A percentile compares a stretch with the other conserved stretches of the same genome.
phyloP scores from a whole-genome alignment of 1,140 invertebrate genomes.

The Calliphora vicina region DNA sequence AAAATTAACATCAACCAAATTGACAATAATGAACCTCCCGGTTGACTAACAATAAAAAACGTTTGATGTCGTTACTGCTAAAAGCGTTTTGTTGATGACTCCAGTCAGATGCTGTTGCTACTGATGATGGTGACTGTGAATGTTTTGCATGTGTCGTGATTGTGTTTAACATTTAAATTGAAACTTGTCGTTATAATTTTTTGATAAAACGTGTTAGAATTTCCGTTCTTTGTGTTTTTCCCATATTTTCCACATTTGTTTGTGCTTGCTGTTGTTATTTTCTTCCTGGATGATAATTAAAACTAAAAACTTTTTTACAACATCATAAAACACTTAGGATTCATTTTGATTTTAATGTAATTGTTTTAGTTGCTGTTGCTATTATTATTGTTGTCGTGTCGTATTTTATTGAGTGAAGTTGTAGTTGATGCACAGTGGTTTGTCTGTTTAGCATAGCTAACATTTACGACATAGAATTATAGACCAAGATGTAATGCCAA shows the following conservation, averaged over 20 bases:
- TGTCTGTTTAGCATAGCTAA: background rate
- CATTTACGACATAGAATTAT: too few species aligned
- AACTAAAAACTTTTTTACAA: background rate
- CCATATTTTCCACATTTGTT: background rate
- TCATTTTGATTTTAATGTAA: constrained; percentile 1
- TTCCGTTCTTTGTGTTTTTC: background rate
- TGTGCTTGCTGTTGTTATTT: background rate
- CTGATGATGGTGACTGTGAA: background rate
- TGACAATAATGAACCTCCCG: background rate
- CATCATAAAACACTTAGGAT: constrained; percentile 6
- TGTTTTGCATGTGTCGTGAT: background rate
- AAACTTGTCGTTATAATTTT: background rate
- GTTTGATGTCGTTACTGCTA: background rate
- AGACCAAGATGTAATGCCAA: too few species aligned
- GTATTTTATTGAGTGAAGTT: background rate
- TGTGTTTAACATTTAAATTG: constrained; percentile 2
- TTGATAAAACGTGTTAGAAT: background rate
- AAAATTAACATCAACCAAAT: background rate
- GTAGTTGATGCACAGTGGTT: background rate
- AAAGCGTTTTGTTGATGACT: background rate
- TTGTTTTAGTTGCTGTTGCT: background rate
- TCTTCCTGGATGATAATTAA: background rate
- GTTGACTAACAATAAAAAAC: background rate
- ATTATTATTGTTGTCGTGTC: background rate
- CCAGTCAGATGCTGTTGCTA: background rate